Evolutionary conservation across 2,797 vertebrate genomes (phyloP), one percentile per base, ranked within the genome.

Genomic region (Gorsachius magnificus): DNA sequence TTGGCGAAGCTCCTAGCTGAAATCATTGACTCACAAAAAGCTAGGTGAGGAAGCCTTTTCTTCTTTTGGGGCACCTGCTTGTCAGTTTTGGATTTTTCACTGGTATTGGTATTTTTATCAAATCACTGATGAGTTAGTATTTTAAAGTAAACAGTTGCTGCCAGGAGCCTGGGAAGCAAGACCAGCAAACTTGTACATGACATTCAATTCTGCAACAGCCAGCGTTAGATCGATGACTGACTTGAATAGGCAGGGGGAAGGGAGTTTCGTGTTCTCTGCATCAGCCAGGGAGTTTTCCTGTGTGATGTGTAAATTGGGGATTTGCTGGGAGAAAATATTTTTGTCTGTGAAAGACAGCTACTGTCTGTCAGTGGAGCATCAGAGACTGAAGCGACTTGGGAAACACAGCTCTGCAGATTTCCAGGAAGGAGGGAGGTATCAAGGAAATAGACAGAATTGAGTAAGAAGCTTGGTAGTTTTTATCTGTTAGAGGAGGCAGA

Each of bases 181-280:
- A 66, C 15, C 28, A 41, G 45, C n/a, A 28, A 45, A 45, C 10
- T 61, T 48, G 7, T 8, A 6, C 2, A 0, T 41, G 35, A 28
- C 7, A 19, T 0, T 53, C n/a, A 60, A 0, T 75, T 78, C 25
- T 26, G 10, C 43, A n/a, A 3, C 53, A 87, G 35, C 8, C 38
- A 38, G 22, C 1, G 1, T 20, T 48, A 45, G 36, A 46, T 45
- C 1, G 1, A 28, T 78, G 65, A 25, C 41, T 16, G 36, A 64
- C 33, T 83, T 1, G 1, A 48, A 36, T 6, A 74, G 54, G 54
- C 63, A 38, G 16, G 3, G 19, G 21, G 18, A 58, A 61, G 50
- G 50, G n/a, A 75, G 11, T 83, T 89, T 17, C 1, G 1, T 18
- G 13, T 48, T 75, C 87, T 64, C 35, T 90, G 6, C 36, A 24